Conservation (phyloP, 2,113 vertebrate genomes). For the Suricata suricatta region DNA sequence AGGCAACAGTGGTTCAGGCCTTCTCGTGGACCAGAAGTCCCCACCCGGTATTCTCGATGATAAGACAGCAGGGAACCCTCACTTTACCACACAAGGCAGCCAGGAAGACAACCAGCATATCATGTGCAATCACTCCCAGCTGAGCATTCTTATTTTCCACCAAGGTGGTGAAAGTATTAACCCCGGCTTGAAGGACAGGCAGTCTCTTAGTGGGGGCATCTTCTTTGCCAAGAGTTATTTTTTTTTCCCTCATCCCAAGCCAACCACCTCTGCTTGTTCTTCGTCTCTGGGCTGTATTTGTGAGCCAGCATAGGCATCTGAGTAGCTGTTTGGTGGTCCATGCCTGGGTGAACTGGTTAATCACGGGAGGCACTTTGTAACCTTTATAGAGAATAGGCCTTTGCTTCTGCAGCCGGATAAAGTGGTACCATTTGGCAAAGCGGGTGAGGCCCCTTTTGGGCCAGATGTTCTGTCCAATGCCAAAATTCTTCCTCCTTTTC, state of each 20-base stretch:
- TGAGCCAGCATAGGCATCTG: neutral
- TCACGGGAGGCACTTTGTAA: neutral
- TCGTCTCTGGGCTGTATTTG: neutral
- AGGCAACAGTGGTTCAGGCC: neutral
- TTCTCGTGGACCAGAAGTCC: neutral
- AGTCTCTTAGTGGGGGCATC: neutral
- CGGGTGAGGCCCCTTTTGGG: neutral
- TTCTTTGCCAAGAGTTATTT: neutral
- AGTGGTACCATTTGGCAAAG: neutral
- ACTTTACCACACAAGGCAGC: neutral
- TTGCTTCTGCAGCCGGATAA: neutral
- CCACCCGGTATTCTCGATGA: neutral
- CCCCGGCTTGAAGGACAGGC: neutral
- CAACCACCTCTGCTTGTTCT: neutral
- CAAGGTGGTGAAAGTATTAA: neutral
- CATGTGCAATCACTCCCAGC: neutral
- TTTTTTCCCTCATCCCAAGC: neutral
- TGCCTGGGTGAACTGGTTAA: neutral
- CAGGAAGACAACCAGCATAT: neutral
- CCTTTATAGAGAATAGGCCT: neutral
- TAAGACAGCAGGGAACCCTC: neutral
- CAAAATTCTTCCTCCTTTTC: neutral
- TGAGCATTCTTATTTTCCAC: neutral
- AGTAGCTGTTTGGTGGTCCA: neutral
- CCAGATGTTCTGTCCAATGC: neutral